Percentiles rank a stretch among this genome's conserved stretches.
These are phyloP conservation scores for Dromiciops gliroides DNA, from an alignment of 2,113 vertebrate species.

Conservation along the genomic window DNA sequence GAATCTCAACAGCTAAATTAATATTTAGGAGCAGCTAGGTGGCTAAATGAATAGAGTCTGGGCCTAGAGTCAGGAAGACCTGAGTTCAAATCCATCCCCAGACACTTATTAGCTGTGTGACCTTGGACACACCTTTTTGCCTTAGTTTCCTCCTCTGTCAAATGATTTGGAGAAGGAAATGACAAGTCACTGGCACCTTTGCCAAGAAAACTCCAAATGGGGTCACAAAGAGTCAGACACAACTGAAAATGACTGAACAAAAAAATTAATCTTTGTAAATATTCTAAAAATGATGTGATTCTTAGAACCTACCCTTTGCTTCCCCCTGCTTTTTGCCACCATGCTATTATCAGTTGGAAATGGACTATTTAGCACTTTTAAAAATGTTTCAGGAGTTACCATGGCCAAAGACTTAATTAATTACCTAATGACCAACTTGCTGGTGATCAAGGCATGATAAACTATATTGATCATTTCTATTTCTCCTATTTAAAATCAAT, in stretches of 20 bases:
- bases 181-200: background rate
- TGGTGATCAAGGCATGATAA: background rate
- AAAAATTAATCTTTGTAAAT: background rate
- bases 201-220: background rate
- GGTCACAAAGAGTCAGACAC: background rate
- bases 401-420: background rate
- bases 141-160: too few species aligned
- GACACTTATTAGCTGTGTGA: too few species aligned
- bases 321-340: background rate
- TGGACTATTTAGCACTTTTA: background rate
- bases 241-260: background rate
- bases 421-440: background rate
- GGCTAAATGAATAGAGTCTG: too few species aligned
- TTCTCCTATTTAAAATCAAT: background rate
- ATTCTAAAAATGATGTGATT: background rate
- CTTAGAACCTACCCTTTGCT: background rate
- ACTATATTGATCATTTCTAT: background rate
- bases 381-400: background rate
- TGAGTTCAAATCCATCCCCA: too few species aligned
- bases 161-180: too few species aligned
- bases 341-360: background rate
- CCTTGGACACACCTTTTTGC: too few species aligned
- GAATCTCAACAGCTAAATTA: background rate
- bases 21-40: too few species aligned
- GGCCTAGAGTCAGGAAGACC: too few species aligned